Base-by-base conservation (phyloP, 2,113 vertebrate species). In the Barbus barbus region DNA sequence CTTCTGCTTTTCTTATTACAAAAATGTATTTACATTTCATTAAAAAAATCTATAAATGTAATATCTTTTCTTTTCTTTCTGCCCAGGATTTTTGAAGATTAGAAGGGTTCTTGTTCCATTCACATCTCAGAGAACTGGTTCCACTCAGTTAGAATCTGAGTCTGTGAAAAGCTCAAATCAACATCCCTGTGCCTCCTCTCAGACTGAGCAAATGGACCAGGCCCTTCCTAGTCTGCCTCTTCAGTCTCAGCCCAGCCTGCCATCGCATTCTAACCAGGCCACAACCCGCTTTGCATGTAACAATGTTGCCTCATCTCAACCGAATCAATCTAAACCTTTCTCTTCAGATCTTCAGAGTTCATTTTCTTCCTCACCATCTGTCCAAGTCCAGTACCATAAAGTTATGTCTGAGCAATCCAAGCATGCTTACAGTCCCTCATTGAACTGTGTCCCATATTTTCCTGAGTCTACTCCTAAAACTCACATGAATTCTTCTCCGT, bases 1-100 rank as follows among this genome's bases (percentile, higher is more conserved):
- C 2, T 46, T 12, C 4, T 4, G 46, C 36, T 26, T 26, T 74
- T 74, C 44, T 22, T 41, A n/a, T 5, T 22, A 14, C 2, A 24
- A 74, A 46, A 44, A 8, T 14, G 5, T 7, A 24, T 48, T 26
- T 24, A 26, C n/a, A 12, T 46, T 38, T 58, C 3, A 4, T 20
- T n/a, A n/a, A n/a, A 20, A 33, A 67, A 67, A 20, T 20, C 63
- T 33, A 33, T 65, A 3, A 1, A 65, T 33, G 9, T 20, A 13
- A 18, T 5, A 44, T 28, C 1, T 48, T 22, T 72, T 83, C 12
- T 12, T 73, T 73, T 38, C 3, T 44, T 48, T 28, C 14, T 56
- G 20, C 38, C 20, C 44, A 87, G 87, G 56, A 36, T 72, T 79
- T 41, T 26, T 85, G n/a, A 85, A 24, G 48, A 71, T 75, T 41